Conservation (phyloP, 1,140 invertebrate species). For the Temnothorax longispinosus region DNA sequence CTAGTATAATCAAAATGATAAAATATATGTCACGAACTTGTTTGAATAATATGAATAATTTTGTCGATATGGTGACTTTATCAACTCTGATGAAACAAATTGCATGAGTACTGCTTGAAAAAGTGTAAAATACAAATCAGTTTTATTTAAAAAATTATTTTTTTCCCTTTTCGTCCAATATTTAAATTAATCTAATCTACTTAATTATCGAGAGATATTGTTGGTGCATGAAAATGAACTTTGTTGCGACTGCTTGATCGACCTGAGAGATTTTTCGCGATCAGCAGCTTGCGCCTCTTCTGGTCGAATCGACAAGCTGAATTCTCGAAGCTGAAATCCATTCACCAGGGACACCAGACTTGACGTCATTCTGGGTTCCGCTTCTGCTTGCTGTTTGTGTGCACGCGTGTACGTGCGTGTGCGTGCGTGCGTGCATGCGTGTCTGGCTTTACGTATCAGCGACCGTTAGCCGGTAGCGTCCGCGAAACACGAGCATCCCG, state of each 20-base stretch:
- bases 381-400: background rate
- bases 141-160: background rate
- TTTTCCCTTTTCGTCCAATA: background rate
- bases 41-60: background rate
- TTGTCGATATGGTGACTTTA: background rate
- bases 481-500: slow-evolving; percentile 60
- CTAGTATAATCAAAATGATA: background rate
- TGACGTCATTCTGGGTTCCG: slow-evolving; percentile 62
- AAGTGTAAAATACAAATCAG: background rate
- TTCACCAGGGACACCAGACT: slow-evolving; percentile 40
- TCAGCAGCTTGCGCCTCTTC: slow-evolving; percentile 60
- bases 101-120: background rate
- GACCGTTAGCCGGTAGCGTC: slow-evolving; percentile 73
- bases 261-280: background rate
- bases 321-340: slow-evolving; percentile 22
- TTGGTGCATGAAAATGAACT: background rate
- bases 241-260: slow-evolving; percentile 6
- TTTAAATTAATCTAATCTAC: background rate
- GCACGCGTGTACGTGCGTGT: background rate
- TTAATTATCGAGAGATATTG: background rate
- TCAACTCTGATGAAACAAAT: background rate
- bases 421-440: background rate
- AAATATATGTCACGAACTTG: background rate
- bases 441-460: slow-evolving; percentile 16
- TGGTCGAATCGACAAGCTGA: slow-evolving; percentile 40